A percentile compares a stretch with the other conserved stretches of the same genome.
phyloP scores from a whole-genome alignment of 2,797 vertebrate genomes.

The Gymnothorax reevesii region DNA sequence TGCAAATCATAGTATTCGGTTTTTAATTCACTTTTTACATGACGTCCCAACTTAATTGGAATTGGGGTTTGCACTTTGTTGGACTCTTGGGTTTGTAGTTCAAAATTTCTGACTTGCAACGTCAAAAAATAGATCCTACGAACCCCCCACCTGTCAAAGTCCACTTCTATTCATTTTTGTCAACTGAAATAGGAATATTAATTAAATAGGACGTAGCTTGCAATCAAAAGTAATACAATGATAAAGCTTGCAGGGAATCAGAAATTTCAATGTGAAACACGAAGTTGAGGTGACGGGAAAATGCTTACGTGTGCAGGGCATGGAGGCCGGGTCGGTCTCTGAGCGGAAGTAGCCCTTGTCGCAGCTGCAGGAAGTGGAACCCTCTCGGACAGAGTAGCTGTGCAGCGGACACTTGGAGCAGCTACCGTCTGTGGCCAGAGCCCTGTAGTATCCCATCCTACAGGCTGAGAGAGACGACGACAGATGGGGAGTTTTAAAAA shows the following conservation, averaged over 20 bases:
- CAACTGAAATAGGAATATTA: neutral
- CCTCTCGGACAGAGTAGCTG: conserved; percentile 89
- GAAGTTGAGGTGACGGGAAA: neutral
- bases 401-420: conserved; percentile 93
- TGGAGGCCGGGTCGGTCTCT: conserved; percentile 86
- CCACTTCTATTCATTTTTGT: neutral
- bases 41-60: too few species aligned
- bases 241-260: conserved; percentile 68
- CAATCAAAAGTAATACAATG: conserved; percentile 75
- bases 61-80: neutral
- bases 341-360: conserved; percentile 88
- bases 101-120: too few species aligned
- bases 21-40: too few species aligned
- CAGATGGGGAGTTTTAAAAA: neutral
- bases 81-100: neutral
- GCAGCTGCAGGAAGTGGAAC: conserved; percentile 86
- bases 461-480: conserved; percentile 76
- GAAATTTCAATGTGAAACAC: conserved; percentile 69
- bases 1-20: too few species aligned
- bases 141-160: neutral
- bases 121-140: neutral
- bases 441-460: conserved; percentile 89
- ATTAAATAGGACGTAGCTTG: conserved; percentile 73
- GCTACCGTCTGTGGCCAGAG: conserved; percentile 80
- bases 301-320: conserved; percentile 95